Evolutionary conservation across 2,113 vertebrate species (phyloP).

Genomic region (Rhinichthys klamathensis): DNA sequence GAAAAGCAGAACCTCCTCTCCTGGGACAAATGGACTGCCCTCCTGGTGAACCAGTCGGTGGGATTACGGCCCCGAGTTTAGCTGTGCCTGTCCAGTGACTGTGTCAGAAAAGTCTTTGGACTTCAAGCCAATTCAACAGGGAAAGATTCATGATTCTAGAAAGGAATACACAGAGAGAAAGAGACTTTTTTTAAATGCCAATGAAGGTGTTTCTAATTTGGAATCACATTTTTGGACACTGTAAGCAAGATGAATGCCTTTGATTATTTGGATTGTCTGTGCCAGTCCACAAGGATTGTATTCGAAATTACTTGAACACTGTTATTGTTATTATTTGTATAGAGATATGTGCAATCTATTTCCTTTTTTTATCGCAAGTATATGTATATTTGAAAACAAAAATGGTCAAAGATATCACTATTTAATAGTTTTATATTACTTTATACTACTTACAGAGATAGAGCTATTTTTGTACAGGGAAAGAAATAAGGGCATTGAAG

Average conservation of each 20-base stretch:
- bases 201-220: conserved; percentile 58
- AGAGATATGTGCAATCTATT: conserved; percentile 94
- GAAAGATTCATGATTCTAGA: conserved; percentile 52
- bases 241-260: conserved; percentile 75
- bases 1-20: conserved; percentile 43
- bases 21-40: conserved; percentile 28
- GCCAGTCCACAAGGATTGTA: conserved; percentile 80
- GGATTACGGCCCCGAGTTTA: conserved; percentile 33
- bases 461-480: conserved; percentile 95
- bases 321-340: conserved; percentile 78
- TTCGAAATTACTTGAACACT: conserved; percentile 87
- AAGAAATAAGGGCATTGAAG: conserved; percentile 95
- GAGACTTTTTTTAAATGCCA: conserved; percentile 51
- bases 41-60: conserved; percentile 31
- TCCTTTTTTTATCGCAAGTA: conserved; percentile 71
- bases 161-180: conserved; percentile 48
- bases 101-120: conserved; percentile 59
- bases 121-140: conserved; percentile 67
- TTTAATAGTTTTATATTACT: conserved; percentile 90
- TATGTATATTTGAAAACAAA: conserved; percentile 76
- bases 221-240: conserved; percentile 69
- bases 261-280: conserved; percentile 73
- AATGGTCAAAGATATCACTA: conserved; percentile 79
- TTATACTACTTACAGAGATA: conserved; percentile 80
- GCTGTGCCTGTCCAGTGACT: not conserved